Base-by-base conservation (phyloP, 2,113 vertebrate genomes). In the Cervus canadensis region DNA sequence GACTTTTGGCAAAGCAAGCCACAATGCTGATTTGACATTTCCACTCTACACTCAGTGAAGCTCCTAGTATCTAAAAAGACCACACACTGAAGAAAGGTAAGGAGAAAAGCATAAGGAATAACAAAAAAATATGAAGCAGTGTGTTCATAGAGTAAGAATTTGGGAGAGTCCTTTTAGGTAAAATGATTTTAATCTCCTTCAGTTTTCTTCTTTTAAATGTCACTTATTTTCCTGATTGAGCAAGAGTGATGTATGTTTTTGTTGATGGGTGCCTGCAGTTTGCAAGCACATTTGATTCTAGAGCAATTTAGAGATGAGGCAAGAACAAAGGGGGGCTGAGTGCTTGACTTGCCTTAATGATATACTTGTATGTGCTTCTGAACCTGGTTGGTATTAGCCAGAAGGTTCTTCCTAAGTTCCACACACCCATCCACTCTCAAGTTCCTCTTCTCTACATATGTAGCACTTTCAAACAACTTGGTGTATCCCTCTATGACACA, bases 261-360 rank as follows among this genome's bases (percentile, higher is more conserved):
- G 2, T 25, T 64, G 16, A 30, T 14, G 28, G 45, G 15, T 60
- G 33, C 5, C 25, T 64, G 67, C 40, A 36, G 7, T 85, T 88
- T 89, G 95, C 25, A 97, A 90, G 54, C 60, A 92, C 36, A 79
- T 92, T 87, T 83, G 74, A 87, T 78, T 94, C 60, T 56, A 3
- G 19, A 52, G 54, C 6, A 57, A 50, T n/a, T 40, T 78, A 83
- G 7, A 19, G 2, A 57, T 7, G 30, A 94, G 48, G 7, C 33
- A 52, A 91, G 30, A 84, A 59, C 2, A 84, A 78, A 25, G 12
- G 7, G 5, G 15, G 14, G 23, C 19, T 81, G 21, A 48, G 6
- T 19, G 57, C 8, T n/a, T 89, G 19, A 83, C 6, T 23, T 45
- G 6, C 30, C 40, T 43, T 64, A 78, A 50, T 21, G 11, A 40